Base-by-base conservation (phyloP, 2,797 vertebrate species). In the Pempheris klunzingeri region DNA sequence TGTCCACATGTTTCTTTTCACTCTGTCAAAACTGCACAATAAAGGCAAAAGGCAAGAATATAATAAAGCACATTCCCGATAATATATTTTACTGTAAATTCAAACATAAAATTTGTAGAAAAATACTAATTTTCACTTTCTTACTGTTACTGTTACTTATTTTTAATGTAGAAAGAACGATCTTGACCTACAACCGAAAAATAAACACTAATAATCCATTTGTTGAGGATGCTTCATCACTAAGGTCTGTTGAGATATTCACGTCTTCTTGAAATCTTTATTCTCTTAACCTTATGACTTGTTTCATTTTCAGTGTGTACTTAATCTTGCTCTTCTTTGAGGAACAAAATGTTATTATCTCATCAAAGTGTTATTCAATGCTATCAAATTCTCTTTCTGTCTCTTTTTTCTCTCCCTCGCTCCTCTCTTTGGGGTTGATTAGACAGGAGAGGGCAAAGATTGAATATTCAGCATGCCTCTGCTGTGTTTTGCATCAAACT, bases 401-500 rank as follows among this genome's bases (percentile, higher is more conserved):
- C 57, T 71, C 75, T 64, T 30, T 38, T 74, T 44, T 24, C 66
- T 44, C 76, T 78, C 22, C 44, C 74, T 74, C 5, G 14, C 69
- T 80, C 54, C 30, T 20, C 80, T 78, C 78, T 82, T 90, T 87
- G 76, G 90, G 83, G 83, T 88, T 89, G 91, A 92, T 90, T 88
- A 88, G 90, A 93, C 90, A 90, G 87, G 88, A 91, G 94, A 94
- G 93, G 93, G 91, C 93, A 95, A 93, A 93, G 90, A 91, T 87
- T 92, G 92, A 94, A 93, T 94, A 93, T 92, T 92, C 89, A 92
- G 91, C 88, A 90, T 87, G 90, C 86, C 90, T 91, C 83, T 85
- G 84, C 91, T 95, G 92, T 95, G 94, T 95, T 94, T 91, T 92
- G 91, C 92, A 95, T 95, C 93, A 94, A 94, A 94, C 92, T 94